A percentile compares a stretch with the other conserved stretches of the same genome.
Conservation (phyloP, 2,888 invertebrate genomes). For the Diploptera punctata region DNA sequence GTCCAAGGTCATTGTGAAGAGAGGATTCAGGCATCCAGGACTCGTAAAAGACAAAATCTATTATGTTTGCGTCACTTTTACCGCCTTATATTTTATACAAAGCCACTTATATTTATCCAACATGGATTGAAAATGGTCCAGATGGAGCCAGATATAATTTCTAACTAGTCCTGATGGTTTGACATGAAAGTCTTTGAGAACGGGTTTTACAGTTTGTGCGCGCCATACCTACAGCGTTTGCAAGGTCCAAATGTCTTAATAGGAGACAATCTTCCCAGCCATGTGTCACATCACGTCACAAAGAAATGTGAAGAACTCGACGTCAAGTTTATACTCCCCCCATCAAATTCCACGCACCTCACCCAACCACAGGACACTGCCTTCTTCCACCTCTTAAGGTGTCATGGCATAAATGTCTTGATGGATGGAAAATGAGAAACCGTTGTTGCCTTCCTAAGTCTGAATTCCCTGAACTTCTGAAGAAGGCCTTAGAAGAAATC, state of each 20-base stretch:
- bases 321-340: constrained; percentile 5
- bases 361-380: constrained; percentile 10
- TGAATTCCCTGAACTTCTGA: constrained; percentile 4
- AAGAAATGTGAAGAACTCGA: neutral
- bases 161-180: neutral
- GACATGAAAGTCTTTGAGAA: neutral
- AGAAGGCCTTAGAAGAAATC: neutral
- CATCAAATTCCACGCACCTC: constrained; percentile 16
- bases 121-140: neutral
- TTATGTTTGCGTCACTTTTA: constrained; percentile 50
- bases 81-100: constrained; percentile 51
- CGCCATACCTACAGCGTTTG: neutral
- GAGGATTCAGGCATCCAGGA: neutral
- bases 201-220: neutral
- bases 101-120: constrained; percentile 46
- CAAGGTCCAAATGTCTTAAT: neutral
- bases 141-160: too few species aligned
- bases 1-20: neutral
- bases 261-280: neutral
- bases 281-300: neutral
- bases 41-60: constrained; percentile 43
- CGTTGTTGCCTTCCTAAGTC: neutral
- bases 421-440: constrained; percentile 9
- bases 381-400: constrained; percentile 5
- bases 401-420: neutral